Percentiles rank a stretch among this genome's conserved stretches.
phyloP scores from a whole-genome alignment of 2,888 invertebrate genomes.

The Drosophila affinis region DNA sequence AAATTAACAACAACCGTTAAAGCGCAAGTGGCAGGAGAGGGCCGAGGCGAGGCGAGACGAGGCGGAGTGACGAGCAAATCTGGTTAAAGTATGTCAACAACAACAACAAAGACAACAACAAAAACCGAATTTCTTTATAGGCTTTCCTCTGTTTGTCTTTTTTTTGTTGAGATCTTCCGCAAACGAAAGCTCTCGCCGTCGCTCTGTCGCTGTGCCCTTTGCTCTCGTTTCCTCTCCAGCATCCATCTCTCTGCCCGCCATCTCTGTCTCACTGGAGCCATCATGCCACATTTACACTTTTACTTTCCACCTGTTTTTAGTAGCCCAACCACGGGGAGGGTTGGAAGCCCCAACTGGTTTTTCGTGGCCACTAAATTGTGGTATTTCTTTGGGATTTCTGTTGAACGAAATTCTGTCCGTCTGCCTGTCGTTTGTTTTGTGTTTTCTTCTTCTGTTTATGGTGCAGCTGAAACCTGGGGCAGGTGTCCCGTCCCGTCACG shows the following conservation, averaged over 20 bases:
- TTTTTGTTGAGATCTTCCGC: constrained; percentile 14
- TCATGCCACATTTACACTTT: constrained; percentile 45
- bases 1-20: constrained; percentile 40
- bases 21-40: constrained; percentile 2
- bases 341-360: constrained; percentile 30
- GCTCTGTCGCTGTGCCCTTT: not conserved
- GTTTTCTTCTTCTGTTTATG: too few relatives aligned
- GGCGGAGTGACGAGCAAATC: constrained; percentile 27
- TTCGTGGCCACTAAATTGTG: constrained; percentile 3
- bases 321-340: not conserved
- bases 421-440: not conserved
- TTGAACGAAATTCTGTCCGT: constrained; percentile 4
- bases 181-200: constrained; percentile 1
- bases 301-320: constrained; percentile 29
- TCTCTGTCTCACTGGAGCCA: constrained; percentile 23
- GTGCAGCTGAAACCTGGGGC: not conserved
- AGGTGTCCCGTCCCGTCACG: not conserved
- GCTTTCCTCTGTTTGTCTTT: constrained; percentile 3
- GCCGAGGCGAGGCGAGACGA: too few relatives aligned
- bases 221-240: not conserved
- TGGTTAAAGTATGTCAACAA: constrained; percentile 33
- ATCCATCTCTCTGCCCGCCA: constrained; percentile 10
- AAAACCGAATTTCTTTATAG: constrained; percentile 27
- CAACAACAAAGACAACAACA: too few relatives aligned
- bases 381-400: constrained; percentile 16